These are phyloP conservation scores for Pandemis cinnamomeana DNA, from an alignment of 2,888 invertebrate species.

Conservation along the genomic window DNA sequence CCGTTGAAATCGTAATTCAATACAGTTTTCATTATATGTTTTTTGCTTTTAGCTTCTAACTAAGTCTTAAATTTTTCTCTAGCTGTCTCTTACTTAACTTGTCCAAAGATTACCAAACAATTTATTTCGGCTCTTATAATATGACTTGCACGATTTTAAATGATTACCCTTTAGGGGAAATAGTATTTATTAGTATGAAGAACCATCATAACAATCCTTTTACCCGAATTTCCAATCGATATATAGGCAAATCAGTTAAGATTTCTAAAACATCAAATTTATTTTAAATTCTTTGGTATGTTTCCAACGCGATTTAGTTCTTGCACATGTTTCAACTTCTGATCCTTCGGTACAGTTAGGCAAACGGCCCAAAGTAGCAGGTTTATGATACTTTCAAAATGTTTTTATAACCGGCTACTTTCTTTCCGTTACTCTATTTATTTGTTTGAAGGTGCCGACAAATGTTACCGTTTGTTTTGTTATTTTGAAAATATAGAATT, in stretches of 20 bases:
- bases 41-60: too few relatives aligned
- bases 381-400: constrained; percentile 61
- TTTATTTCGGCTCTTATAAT: too few relatives aligned
- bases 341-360: constrained; percentile 51
- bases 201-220: too few relatives aligned
- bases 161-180: too few relatives aligned
- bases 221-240: too few relatives aligned
- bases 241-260: background rate
- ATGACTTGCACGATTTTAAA: too few relatives aligned
- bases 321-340: constrained; percentile 33
- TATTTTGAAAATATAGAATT: constrained; percentile 37
- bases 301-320: background rate
- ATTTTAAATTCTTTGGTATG: background rate
- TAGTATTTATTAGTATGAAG: too few relatives aligned
- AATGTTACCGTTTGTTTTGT: constrained; percentile 58
- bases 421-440: constrained; percentile 76
- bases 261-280: background rate
- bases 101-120: too few relatives aligned
- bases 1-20: too few relatives aligned
- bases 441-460: constrained; percentile 69
- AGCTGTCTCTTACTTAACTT: too few relatives aligned
- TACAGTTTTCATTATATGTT: too few relatives aligned
- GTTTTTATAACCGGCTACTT: constrained; percentile 74
- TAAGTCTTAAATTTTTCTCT: too few relatives aligned
- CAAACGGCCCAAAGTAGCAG: constrained; percentile 39